phyloP scores from a whole-genome alignment of 2,113 vertebrate species.

The Psilopogon haemacephalus region DNA sequence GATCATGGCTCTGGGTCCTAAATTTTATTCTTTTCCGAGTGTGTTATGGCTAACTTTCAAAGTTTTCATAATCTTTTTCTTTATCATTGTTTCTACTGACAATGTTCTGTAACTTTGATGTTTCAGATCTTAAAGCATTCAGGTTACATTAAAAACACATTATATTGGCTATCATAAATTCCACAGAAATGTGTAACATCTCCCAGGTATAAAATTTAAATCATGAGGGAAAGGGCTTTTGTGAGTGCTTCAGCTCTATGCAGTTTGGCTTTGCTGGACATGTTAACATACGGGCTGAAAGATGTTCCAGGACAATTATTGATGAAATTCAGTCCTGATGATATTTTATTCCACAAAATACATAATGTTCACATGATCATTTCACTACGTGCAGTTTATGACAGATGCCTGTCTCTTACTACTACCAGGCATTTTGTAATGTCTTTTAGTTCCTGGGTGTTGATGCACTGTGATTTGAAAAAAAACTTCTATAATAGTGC shows the following conservation, averaged over 20 bases:
- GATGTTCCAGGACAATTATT: not conserved
- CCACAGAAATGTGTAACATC: not conserved
- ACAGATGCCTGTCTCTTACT: not conserved
- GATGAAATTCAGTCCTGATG: not conserved
- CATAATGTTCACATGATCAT: not conserved
- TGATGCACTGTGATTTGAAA: conserved; percentile 24
- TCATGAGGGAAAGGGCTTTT: not conserved
- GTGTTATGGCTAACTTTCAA: conserved; percentile 58
- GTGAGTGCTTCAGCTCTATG: not conserved
- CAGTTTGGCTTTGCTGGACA: not conserved
- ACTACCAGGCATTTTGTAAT: not conserved
- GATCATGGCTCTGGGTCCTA: conserved; percentile 25
- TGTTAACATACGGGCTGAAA: not conserved
- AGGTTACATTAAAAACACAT: not conserved
- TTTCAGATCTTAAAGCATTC: conserved; percentile 38
- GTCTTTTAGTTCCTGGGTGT: conserved; percentile 23
- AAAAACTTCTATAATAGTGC: not conserved
- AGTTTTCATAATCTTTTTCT: conserved; percentile 57
- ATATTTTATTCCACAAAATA: not conserved
- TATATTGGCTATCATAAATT: not conserved
- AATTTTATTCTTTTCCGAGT: conserved; percentile 6
- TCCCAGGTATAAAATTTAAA: not conserved
- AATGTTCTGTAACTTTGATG: conserved; percentile 36
- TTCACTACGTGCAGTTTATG: not conserved
- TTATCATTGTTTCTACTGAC: conserved; percentile 34